These are phyloP conservation scores for Hippocampus zosterae DNA, from an alignment of 2,113 vertebrate species.

Conservation along the genomic window DNA sequence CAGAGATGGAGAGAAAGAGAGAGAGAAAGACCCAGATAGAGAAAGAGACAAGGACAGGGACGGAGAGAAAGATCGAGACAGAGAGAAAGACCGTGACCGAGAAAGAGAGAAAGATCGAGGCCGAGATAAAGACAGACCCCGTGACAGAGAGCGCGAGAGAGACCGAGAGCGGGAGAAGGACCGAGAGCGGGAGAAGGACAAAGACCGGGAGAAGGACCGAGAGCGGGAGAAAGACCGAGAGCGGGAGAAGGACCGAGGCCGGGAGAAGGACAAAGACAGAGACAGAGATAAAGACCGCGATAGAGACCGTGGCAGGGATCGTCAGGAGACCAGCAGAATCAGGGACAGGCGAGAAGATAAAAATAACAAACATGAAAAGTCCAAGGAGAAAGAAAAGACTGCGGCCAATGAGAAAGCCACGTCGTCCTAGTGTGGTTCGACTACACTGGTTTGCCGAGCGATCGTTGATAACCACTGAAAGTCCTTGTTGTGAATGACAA, in stretches of 20 bases:
- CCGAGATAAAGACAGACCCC: constrained; percentile 65
- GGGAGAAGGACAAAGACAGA: constrained; percentile 10
- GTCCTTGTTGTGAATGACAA: constrained; percentile 37
- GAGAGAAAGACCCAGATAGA: constrained; percentile 1
- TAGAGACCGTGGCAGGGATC: constrained; percentile 26
- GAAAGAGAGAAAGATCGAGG: constrained; percentile 62
- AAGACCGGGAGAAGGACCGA: constrained; percentile 46
- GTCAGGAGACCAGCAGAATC: constrained; percentile 72
- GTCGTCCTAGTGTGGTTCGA: constrained; percentile 48
- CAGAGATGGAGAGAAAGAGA: constrained; percentile 35
- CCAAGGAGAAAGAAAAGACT: constrained; percentile 72
- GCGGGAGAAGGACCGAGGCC: constrained; percentile 18
- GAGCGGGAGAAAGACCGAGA: constrained; percentile 71
- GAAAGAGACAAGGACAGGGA: constrained; percentile 43
- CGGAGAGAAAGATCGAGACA: constrained; percentile 18
- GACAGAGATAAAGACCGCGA: constrained; percentile 47
- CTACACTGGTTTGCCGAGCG: constrained; percentile 16
- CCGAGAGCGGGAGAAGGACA: constrained; percentile 36
- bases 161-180: constrained; percentile 65
- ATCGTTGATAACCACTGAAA: constrained; percentile 13
- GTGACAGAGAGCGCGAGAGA: constrained; percentile 23
- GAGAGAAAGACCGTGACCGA: constrained; percentile 28
- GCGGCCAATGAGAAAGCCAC: constrained; percentile 58
- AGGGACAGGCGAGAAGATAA: constrained; percentile 76
- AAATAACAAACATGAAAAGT: constrained; percentile 71